These are phyloP conservation scores for Mythimna loreyi DNA, from an alignment of 2,888 invertebrate genomes.

Conservation along the genomic window DNA sequence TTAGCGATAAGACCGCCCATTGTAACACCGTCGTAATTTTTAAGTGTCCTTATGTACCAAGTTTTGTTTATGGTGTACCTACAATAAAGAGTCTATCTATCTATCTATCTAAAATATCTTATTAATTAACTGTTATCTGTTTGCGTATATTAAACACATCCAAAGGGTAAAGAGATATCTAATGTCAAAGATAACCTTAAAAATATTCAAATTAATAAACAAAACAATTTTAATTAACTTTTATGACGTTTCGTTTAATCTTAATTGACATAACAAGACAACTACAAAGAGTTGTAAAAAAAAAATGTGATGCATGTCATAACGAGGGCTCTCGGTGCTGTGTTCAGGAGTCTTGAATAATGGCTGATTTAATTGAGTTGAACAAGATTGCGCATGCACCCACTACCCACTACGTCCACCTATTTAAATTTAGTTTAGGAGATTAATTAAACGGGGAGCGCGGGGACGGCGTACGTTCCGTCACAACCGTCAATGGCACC, in stretches of 20 bases:
- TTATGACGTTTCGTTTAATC: constrained; percentile 35
- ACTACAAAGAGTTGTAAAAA: constrained; percentile 61
- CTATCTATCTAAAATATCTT: too few relatives aligned
- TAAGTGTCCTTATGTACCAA: too few relatives aligned
- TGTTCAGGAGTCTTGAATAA: constrained; percentile 74
- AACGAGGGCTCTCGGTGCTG: constrained; percentile 66
- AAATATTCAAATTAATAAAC: constrained; percentile 6
- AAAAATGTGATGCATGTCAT: constrained; percentile 74
- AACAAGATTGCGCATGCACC: constrained; percentile 70
- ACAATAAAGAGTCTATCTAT: too few relatives aligned
- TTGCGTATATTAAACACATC: too few relatives aligned
- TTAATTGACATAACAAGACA: constrained; percentile 48
- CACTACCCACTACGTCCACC: constrained; percentile 72
- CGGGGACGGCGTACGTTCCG: constrained; percentile 76
- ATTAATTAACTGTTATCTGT: neutral
- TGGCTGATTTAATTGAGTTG: constrained; percentile 76
- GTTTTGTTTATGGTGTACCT: too few relatives aligned
- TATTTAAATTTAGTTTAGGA: constrained; percentile 87
- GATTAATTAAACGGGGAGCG: constrained; percentile 83
- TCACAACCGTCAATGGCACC: constrained; percentile 86
- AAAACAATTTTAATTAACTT: constrained; percentile 32
- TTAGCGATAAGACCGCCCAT: too few relatives aligned
- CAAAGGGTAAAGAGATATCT: neutral
- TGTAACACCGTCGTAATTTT: too few relatives aligned
- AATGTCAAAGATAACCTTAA: neutral